Conservation (phyloP, 2,113 vertebrate species). For the Antennarius striatus region DNA sequence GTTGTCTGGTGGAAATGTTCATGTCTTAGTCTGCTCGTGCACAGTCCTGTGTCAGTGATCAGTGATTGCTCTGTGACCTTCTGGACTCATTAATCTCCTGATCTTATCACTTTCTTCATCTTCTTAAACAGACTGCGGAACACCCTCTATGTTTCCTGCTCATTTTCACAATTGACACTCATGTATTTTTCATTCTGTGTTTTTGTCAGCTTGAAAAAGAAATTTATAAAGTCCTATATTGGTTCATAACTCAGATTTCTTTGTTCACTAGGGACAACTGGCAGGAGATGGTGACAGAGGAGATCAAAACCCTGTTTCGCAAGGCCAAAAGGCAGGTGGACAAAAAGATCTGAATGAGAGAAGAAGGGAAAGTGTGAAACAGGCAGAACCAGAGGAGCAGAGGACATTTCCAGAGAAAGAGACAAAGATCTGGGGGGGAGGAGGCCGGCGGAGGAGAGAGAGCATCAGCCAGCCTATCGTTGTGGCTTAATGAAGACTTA, state of each 20-base stretch:
- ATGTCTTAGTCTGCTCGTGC: constrained; percentile 5
- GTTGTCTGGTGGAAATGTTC: constrained; percentile 55
- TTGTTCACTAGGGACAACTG: constrained; percentile 81
- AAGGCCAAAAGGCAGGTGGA: constrained; percentile 77
- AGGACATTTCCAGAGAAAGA: background rate
- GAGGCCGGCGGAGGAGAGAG: constrained; percentile 39
- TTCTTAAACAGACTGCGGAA: constrained; percentile 55
- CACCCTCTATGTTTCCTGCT: constrained; percentile 19
- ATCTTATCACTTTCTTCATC: constrained; percentile 57
- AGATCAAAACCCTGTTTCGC: constrained; percentile 86
- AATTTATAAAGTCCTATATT: too few species aligned
- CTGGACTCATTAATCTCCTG: constrained; percentile 55
- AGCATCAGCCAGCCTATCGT: constrained; percentile 57
- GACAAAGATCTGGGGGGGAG: constrained; percentile 6
- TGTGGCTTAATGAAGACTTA: constrained; percentile 73
- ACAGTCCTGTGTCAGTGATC: constrained; percentile 29
- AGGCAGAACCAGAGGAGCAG: constrained; percentile 11
- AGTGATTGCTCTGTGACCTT: constrained; percentile 37
- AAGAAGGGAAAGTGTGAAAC: constrained; percentile 19
- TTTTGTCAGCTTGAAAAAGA: background rate
- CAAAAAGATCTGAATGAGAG: constrained; percentile 70
- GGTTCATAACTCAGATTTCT: constrained; percentile 11
- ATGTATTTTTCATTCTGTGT: background rate
- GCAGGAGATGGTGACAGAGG: constrained; percentile 84
- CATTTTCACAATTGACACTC: constrained; percentile 15